A percentile compares a stretch with the other conserved stretches of the same genome.
Conservation (phyloP, 2,797 vertebrate species). For the Aldrovandia affinis region DNA sequence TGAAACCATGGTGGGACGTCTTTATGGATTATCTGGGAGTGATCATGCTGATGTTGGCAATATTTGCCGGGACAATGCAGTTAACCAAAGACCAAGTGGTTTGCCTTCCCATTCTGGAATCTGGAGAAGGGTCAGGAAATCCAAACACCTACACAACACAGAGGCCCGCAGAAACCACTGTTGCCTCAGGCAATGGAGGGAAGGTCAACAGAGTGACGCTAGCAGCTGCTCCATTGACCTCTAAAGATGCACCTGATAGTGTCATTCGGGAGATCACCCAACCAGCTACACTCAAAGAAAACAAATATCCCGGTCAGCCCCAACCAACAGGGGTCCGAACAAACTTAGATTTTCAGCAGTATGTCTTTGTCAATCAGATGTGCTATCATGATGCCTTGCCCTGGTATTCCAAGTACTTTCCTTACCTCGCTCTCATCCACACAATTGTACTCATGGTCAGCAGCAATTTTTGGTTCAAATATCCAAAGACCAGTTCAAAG, state of each 20-base stretch:
- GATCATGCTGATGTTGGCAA: conserved; percentile 98
- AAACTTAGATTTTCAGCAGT: conserved; percentile 97
- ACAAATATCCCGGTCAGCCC: conserved; percentile 58
- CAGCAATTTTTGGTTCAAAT: conserved; percentile 99
- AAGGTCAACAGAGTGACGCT: conserved; percentile 56
- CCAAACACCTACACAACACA: conserved; percentile 58
- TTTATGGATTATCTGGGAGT: conserved; percentile 99
- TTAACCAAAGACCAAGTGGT: conserved; percentile 98
- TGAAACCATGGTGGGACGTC: conserved; percentile 99
- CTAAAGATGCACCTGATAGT: conserved; percentile 64
- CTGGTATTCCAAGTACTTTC: conserved; percentile 99
- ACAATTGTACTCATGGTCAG: conserved; percentile 98
- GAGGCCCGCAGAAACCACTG: conserved; percentile 67
- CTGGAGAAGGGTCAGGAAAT: conserved; percentile 70
- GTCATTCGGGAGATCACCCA: conserved; percentile 55
- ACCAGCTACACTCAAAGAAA: conserved; percentile 30
- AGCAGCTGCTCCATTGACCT: conserved; percentile 68
- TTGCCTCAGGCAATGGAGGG: conserved; percentile 64
- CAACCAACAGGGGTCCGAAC: conserved; percentile 86
- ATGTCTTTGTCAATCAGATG: conserved; percentile 99
- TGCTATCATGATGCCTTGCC: conserved; percentile 97
- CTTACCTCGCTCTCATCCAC: conserved; percentile 97
- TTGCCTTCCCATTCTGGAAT: conserved; percentile 91
- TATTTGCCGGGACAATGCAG: conserved; percentile 99
- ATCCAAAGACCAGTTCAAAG: conserved; percentile 98